Conservation (phyloP, 1,140 invertebrate genomes). For the Cydia splendana region DNA sequence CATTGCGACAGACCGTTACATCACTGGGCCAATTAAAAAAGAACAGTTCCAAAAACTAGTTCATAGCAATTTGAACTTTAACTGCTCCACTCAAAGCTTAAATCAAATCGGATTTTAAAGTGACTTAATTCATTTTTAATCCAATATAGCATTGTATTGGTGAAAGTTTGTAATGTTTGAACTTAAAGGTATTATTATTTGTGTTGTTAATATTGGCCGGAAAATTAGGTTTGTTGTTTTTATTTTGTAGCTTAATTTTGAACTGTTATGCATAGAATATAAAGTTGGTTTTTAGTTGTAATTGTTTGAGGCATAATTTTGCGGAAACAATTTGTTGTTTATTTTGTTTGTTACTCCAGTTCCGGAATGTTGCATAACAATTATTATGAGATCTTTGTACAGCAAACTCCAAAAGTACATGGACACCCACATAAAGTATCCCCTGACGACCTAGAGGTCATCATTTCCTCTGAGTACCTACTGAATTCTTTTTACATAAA, state of each 20-base stretch:
- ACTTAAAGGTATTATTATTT: neutral
- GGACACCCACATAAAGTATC: no score
- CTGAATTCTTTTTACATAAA: no score
- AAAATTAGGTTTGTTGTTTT: neutral
- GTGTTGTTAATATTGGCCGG: neutral
- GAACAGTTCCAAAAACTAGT: neutral
- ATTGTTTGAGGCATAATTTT: neutral
- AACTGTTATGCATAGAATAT: neutral
- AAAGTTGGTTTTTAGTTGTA: neutral
- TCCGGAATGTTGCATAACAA: neutral
- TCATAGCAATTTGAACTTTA: neutral
- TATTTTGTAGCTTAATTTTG: neutral
- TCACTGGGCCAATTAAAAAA: neutral
- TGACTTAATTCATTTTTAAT: neutral
- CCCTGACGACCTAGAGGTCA: no score
- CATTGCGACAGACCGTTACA: slow-evolving; percentile 17
- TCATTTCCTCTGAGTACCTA: no score
- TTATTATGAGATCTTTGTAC: neutral
- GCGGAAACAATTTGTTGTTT: neutral
- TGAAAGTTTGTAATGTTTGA: slow-evolving; percentile 5
- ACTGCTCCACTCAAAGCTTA: neutral
- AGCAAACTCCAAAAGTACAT: neutral
- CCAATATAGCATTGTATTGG: neutral
- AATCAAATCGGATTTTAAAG: neutral
- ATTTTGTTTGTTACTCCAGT: neutral